phyloP scores from a whole-genome alignment of 2,888 invertebrate genomes.

The Dicycla oo region DNA sequence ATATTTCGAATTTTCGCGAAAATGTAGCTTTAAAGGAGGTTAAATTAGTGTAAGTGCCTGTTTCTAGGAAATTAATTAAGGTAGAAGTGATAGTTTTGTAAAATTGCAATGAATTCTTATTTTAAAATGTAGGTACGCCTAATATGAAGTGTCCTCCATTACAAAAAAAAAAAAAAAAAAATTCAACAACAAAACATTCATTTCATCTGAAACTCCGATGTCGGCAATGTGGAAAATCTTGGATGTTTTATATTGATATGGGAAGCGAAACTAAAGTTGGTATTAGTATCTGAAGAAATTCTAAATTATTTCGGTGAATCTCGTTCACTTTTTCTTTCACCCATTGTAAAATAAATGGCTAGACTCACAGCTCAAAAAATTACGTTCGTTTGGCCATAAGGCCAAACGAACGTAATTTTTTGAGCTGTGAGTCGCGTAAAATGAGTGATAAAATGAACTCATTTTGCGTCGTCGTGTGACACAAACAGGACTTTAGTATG shows the following conservation, averaged over 20 bases:
- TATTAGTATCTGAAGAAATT: not conserved
- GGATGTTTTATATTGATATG: no score
- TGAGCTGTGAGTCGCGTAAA: no score
- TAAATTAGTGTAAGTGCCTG: not conserved
- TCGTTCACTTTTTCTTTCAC: not conserved
- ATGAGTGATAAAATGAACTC: no score
- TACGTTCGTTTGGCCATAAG: no score
- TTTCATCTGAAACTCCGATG: no score
- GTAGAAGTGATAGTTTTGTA: not conserved
- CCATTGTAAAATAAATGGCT: no score
- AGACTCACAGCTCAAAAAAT: no score
- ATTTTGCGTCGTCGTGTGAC: no score
- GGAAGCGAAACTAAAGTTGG: not conserved
- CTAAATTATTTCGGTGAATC: not conserved
- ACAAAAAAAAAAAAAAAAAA: no score
- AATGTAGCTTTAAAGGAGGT: constrained; percentile 11
- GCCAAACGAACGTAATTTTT: no score
- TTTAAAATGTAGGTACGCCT: not conserved
- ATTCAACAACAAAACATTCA: no score
- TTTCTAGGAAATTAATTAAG: not conserved
- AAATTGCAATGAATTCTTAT: not conserved
- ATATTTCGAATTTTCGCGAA: constrained; percentile 34
- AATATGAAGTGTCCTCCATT: not conserved
- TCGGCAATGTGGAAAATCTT: not conserved
- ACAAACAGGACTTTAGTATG: no score